Conservation (phyloP, 2,888 invertebrate species). For the Eupithecia subumbrata region DNA sequence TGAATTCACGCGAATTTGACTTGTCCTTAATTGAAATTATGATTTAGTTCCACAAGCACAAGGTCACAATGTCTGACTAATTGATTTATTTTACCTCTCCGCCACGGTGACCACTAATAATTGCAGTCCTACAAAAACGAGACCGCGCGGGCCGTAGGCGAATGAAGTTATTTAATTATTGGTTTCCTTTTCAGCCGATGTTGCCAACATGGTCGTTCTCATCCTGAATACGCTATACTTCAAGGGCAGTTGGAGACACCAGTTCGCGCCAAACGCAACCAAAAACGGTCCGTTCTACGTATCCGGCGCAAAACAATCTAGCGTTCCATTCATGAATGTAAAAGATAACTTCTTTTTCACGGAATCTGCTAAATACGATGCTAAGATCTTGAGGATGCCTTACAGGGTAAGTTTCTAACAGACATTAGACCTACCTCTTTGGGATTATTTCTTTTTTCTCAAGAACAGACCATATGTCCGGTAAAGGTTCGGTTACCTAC, state of each 20-base stretch:
- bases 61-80: too few species aligned
- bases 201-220: constrained; percentile 86
- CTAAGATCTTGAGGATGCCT: constrained; percentile 89
- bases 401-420: constrained; percentile 83
- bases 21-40: neutral
- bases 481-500: too few species aligned
- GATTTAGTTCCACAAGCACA: neutral
- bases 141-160: neutral
- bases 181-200: constrained; percentile 75
- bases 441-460: neutral
- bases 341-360: constrained; percentile 86
- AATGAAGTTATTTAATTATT: neutral
- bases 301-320: constrained; percentile 70
- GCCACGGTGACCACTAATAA: neutral
- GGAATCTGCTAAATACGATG: constrained; percentile 85
- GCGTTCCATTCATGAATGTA: constrained; percentile 88
- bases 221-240: constrained; percentile 91
- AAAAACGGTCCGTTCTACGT: constrained; percentile 85
- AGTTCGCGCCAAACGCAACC: constrained; percentile 86
- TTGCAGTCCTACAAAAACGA: neutral
- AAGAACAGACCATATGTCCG: neutral
- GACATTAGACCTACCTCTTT: neutral
- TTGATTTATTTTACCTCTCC: neutral
- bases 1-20: neutral
- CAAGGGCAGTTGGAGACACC: constrained; percentile 90